Base-by-base conservation (phyloP, 2,797 vertebrate genomes). In the Schizopygopsis malacanthus region DNA sequence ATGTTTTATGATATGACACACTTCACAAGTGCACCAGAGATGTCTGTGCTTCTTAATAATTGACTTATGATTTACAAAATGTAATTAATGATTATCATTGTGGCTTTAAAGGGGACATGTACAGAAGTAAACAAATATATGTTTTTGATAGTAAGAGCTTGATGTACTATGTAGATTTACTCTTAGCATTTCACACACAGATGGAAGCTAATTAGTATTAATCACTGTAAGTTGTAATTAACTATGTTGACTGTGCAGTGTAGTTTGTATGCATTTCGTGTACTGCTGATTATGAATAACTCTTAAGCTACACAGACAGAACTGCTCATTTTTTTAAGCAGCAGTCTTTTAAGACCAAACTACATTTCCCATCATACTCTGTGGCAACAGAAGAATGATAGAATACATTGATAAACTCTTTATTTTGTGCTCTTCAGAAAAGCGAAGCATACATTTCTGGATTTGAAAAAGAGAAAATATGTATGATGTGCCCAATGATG, bases 1-100 rank as follows among this genome's bases (percentile, higher is more conserved):
- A 52, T 39, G 82, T 63, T 65, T 52, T 76, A 39, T 39, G 43
- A 65, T 76, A 76, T 39, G 56, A 37, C 28, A 78, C 65, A 76
- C 72, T 75, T 52, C 5, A 0, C 73, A 39, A 63, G 25, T 47
- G 47, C 22, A 33, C 20, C 6, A 13, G 10, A 45, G 81, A 72
- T 4, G n/a, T 59, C 81, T 33, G 47, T 18, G 43, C 63, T 69
- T n/a, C 63, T 69, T n/a, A 50, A 54, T 70, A 54, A 54, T 81
- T 39, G 25, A 65, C 11, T 7, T 10, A 18, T 50, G 43, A 25
- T 82, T 6, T 20, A 3, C 5, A 56, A 56, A 72, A 56, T 28
- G 15, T 16, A 22, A 28, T 82, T 73, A 22, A 18, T 59, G 16
- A 20, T 28, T 25, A 22, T 81, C 33, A 54, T 54, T 43, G 67